Evolutionary conservation across 2,888 invertebrate genomes (phyloP), one percentile per base, ranked within the genome.

Genomic region (Megamerina dolium): DNA sequence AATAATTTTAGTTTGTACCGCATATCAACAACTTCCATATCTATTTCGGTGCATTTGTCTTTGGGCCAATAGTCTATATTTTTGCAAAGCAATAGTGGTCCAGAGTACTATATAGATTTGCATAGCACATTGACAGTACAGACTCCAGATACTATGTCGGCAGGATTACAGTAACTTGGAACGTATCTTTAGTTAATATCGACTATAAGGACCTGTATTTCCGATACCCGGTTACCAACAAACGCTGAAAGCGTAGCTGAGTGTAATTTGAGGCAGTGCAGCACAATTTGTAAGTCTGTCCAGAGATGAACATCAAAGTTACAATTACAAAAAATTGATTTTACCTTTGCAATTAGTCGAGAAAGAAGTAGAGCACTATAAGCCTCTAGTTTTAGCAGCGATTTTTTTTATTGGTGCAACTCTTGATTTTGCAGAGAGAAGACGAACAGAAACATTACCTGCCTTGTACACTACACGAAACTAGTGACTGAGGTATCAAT

Each of bases 281-380:
- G 30, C 2, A 50, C 50, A n/a, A 54, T 49, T 30, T 43, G 44
- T 10, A 52, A 53, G 30, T 54, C 48, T 14, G 50, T 48, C 48
- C 49, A 51, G 12, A 47, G 29, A 21, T 23, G n/a, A n/a, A n/a
- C n/a, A n/a, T n/a, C n/a, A n/a, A n/a, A n/a, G n/a, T n/a, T n/a
- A n/a, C n/a, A n/a, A n/a, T 37, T 16, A 26, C 31, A 31, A 32
- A 33, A 13, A 20, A 29, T 20, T 20, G 23, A 10, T 17, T 31
- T 33, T 2, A 41, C 38, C 33, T 43, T 39, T 18, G 21, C 37
- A n/a, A 37, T 39, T 3, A 44, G n/a, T 36, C 27, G 23, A 19
- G 42, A 36, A 9, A 48, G 30, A 27, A 42, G 36, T 26, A 33
- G 37, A 8, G 41, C 47, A 21, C 43, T 37, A 21, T 42, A 43